Percentiles rank a stretch among this genome's conserved stretches.
Conservation (phyloP, 2,888 invertebrate species). For the Drosophila lacicola region DNA sequence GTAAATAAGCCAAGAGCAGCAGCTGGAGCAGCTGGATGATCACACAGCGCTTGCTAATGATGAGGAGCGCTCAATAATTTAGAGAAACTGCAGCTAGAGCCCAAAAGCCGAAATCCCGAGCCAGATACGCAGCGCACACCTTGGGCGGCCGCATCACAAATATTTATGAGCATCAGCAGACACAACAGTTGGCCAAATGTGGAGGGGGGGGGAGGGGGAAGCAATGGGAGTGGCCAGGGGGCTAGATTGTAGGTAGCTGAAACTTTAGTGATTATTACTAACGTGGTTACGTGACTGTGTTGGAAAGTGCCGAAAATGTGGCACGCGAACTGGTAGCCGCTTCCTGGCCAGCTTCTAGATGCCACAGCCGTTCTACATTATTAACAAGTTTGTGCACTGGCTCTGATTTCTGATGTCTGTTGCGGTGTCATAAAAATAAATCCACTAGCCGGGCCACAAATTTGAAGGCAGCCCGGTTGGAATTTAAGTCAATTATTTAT, state of each 20-base stretch:
- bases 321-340: constrained; percentile 49
- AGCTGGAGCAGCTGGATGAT: constrained; percentile 36
- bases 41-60: constrained; percentile 27
- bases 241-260: constrained; percentile 52
- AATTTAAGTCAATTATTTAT: constrained; percentile 66
- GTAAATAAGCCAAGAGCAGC: constrained; percentile 74
- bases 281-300: constrained; percentile 84
- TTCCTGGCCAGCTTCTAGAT: constrained; percentile 14
- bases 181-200: constrained; percentile 42
- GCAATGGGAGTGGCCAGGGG: constrained; percentile 8
- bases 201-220: constrained; percentile 20
- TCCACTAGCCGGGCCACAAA: constrained; percentile 53
- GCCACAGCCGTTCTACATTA: constrained; percentile 53
- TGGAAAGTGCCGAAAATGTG: constrained; percentile 84
- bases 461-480: constrained; percentile 14
- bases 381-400: constrained; percentile 70
- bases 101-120: neutral
- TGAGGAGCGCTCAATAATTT: constrained; percentile 80
- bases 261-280: constrained; percentile 85
- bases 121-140: constrained; percentile 50
- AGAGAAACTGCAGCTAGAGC: constrained; percentile 57
- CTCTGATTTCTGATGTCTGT: constrained; percentile 63
- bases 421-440: constrained; percentile 72
- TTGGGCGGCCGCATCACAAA: constrained; percentile 60
- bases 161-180: constrained; percentile 68